Base-by-base conservation (phyloP, 37 sponge, comb jelly and placozoan species). In the Ephydatia muelleri region DNA sequence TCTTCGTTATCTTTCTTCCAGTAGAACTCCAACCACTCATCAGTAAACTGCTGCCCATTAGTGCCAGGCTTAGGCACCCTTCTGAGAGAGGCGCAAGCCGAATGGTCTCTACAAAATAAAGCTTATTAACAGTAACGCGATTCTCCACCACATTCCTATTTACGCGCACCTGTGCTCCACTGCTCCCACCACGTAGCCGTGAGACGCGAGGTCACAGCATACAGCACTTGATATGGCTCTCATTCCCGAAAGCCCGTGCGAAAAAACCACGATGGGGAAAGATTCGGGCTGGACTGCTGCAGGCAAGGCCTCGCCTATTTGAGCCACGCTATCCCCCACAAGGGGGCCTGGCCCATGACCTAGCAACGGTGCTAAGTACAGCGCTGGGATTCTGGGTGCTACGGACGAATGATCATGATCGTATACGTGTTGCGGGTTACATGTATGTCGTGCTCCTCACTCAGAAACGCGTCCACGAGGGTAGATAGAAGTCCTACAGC, bases 131-230 rank as follows among this genome's bases (percentile, higher is more conserved):
- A 72, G 34, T 71, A 0, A 67, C 3, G 30, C 5, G 38, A 81
- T 32, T 32, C 71, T 49, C 4, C 6, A 29, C 5, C 25, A 77
- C 49, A 77, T 27, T 16, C 78, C 19, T 48, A 77, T 27, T 57
- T 35, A 25, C 65, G n/a, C 86, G 13, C 30, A 88, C 88, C 77
- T 91, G 80, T 91, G 91, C 31, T 91, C 91, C 40, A 91, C 68
- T 31, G 86, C 65, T 37, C 86, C 87, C 66, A 86, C 86, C 0
- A 91, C 73, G 37, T 91, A 91, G 70, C 91, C 91, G 48, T 91
- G 87, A 43, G 91, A 91, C 16, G 91, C 91, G 34, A 91, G 80
- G 43, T 91, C 91, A 85, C 86, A 91, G 68, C 80, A 85, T 11
- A 85, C 68, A 1, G 70, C 73, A 65, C 72, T 77, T 37, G 78